These are phyloP conservation scores for Triplophysa tibetana DNA, from an alignment of 2,113 vertebrate species.

Conservation along the genomic window DNA sequence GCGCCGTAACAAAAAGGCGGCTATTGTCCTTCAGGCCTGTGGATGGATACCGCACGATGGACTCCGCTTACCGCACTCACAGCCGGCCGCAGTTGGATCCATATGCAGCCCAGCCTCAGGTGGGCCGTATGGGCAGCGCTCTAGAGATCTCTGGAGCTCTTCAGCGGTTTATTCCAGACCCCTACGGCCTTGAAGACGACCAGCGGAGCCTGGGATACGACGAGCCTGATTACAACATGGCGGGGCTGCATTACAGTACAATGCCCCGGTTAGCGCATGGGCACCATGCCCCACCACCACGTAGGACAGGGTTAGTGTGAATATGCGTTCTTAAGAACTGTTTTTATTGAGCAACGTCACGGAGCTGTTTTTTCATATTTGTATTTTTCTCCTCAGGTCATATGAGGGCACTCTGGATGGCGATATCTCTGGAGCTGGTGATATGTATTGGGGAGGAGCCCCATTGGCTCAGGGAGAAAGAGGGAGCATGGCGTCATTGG, in stretches of 20 bases:
- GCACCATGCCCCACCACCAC: slow-evolving; percentile 77
- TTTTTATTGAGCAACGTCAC: not conserved
- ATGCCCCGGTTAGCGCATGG: slow-evolving; percentile 76
- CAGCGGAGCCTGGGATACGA: slow-evolving; percentile 91
- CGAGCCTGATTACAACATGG: slow-evolving; percentile 88
- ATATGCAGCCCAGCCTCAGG: slow-evolving; percentile 92
- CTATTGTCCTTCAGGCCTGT: slow-evolving; percentile 61
- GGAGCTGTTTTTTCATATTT: not conserved
- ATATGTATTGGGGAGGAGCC: slow-evolving; percentile 83
- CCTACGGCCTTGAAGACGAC: slow-evolving; percentile 90
- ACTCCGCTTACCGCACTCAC: slow-evolving; percentile 82
- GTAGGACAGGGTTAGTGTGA: slow-evolving; percentile 77
- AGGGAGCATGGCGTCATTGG: slow-evolving; percentile 91
- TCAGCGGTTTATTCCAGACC: slow-evolving; percentile 85
- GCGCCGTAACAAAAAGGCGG: not conserved
- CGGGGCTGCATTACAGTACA: slow-evolving; percentile 83
- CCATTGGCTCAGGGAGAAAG: slow-evolving; percentile 88
- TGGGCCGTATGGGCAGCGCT: slow-evolving; percentile 85
- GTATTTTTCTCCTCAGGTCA: slow-evolving; percentile 72
- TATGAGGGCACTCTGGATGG: slow-evolving; percentile 92
- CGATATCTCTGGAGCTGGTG: slow-evolving; percentile 77
- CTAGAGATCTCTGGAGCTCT: slow-evolving; percentile 79
- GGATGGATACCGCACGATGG: slow-evolving; percentile 78
- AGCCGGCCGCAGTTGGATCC: slow-evolving; percentile 86
- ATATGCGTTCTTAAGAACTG: too few species aligned